Percentiles rank a stretch among this genome's conserved stretches.
These are phyloP conservation scores for Mylabris sibirica DNA, from an alignment of 2,888 invertebrate genomes.

Conservation along the genomic window DNA sequence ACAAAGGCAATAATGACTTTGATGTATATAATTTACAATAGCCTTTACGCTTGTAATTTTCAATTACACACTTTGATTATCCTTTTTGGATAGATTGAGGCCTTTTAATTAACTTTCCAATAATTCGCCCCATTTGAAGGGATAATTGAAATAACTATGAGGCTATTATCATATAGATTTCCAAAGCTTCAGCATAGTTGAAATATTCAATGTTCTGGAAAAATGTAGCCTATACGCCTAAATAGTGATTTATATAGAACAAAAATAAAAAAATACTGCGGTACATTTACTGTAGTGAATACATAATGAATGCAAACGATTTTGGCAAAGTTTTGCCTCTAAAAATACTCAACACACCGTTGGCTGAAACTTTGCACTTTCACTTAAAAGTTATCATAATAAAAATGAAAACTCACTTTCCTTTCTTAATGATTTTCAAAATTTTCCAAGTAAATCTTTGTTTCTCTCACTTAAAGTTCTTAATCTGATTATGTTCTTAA, in stretches of 20 bases:
- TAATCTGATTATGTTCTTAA: neutral
- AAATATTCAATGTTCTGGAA: neutral
- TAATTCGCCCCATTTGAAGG: neutral
- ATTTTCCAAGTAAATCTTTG: neutral
- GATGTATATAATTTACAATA: neutral
- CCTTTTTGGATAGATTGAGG: neutral
- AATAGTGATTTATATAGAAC: neutral
- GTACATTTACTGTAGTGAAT: too few species aligned
- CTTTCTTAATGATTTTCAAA: neutral
- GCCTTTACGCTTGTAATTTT: neutral
- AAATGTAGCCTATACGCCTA: neutral
- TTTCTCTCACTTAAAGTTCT: neutral
- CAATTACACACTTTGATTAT: neutral
- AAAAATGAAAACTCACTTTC: neutral
- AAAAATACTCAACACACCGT: neutral
- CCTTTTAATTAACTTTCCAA: constrained; percentile 10
- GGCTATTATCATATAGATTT: neutral
- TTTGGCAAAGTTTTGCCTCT: neutral
- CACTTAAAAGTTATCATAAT: neutral
- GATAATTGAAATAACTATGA: constrained; percentile 4
- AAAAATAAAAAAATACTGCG: too few species aligned
- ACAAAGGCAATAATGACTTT: constrained; percentile 18
- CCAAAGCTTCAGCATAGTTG: neutral
- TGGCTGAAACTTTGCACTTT: neutral
- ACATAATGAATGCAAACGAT: neutral